Evolutionary conservation across 2,797 vertebrate genomes (phyloP).

Genomic region (Pipistrellus kuhlii): DNA sequence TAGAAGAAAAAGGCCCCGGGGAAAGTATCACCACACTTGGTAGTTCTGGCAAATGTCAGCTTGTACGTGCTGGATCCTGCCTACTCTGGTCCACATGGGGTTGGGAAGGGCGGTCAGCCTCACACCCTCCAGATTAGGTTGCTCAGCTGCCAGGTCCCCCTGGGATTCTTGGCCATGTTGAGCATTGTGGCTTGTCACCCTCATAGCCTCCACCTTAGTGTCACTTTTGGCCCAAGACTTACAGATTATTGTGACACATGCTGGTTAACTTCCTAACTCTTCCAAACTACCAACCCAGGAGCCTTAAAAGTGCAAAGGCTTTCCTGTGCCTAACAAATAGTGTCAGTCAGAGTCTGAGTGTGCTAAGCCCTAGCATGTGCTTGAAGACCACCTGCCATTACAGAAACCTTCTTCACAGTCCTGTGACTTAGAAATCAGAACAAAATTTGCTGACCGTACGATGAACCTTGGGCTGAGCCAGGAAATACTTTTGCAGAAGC

Average conservation of each 20-base stretch:
- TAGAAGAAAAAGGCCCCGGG: neutral
- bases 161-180: neutral
- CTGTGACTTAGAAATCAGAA: neutral
- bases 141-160: fast-evolving
- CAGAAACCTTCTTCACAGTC: neutral
- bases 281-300: neutral
- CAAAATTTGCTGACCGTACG: neutral
- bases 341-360: neutral
- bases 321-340: neutral
- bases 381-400: neutral
- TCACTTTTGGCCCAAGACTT: neutral
- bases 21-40: neutral
- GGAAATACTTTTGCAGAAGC: neutral
- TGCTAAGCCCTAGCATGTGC: too few species aligned
- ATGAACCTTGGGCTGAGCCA: neutral
- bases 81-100: neutral
- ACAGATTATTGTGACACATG: neutral
- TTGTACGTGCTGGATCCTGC: neutral
- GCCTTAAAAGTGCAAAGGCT: neutral
- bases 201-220: neutral
- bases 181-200: neutral
- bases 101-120: neutral
- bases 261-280: neutral
- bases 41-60: neutral
- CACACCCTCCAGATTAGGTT: neutral